A percentile compares a stretch with the other conserved stretches of the same genome.
phyloP scores from a whole-genome alignment of 2,113 vertebrate genomes.

The Origma solitaria region DNA sequence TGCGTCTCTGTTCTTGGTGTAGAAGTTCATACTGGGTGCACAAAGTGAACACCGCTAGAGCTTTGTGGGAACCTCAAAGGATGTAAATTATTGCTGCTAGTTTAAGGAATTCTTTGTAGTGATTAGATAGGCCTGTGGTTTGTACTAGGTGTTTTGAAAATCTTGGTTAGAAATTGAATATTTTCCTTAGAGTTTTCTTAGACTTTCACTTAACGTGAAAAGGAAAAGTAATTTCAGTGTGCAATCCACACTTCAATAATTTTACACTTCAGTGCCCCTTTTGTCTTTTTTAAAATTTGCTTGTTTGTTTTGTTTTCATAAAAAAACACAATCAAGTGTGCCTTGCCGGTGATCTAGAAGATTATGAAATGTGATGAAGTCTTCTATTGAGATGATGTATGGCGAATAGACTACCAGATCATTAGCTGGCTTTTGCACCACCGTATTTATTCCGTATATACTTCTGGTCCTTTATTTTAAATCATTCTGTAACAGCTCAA shows the following conservation, averaged over 20 bases:
- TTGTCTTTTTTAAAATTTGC: background rate
- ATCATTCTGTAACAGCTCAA: background rate
- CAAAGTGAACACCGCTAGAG: accelerated
- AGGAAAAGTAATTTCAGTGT: background rate
- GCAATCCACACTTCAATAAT: background rate
- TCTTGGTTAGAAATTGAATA: background rate
- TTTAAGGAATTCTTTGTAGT: background rate
- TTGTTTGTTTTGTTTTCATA: background rate
- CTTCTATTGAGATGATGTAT: background rate
- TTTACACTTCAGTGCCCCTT: background rate
- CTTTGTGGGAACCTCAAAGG: background rate
- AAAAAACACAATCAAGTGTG: background rate
- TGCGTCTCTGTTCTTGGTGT: background rate
- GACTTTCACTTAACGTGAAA: background rate
- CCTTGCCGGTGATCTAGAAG: background rate
- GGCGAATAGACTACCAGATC: background rate
- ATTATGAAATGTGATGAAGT: background rate
- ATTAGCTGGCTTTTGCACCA: background rate
- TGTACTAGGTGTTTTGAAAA: background rate
- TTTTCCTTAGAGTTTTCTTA: background rate
- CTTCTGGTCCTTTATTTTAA: background rate
- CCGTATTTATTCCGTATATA: background rate
- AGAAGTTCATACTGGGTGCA: background rate
- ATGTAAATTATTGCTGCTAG: background rate
- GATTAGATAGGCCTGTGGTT: background rate